These are phyloP conservation scores for Herpetotheres cachinnans DNA, from an alignment of 2,113 vertebrate species.

Conservation along the genomic window DNA sequence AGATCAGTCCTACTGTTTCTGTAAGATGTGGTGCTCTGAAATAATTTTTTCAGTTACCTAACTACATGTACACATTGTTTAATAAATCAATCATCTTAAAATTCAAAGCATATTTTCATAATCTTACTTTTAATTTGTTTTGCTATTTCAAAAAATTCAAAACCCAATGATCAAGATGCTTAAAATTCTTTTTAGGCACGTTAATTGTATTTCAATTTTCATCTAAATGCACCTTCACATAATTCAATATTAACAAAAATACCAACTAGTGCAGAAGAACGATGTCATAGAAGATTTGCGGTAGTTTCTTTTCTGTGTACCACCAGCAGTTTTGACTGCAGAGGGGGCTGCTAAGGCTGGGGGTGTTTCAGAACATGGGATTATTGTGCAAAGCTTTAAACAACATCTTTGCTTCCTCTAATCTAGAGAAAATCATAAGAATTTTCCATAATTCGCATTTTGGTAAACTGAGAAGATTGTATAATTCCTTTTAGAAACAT, in stretches of 20 bases:
- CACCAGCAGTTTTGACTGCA: not conserved
- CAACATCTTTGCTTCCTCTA: not conserved
- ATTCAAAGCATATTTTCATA: not conserved
- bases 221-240: not conserved
- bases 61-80: not conserved
- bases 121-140: not conserved
- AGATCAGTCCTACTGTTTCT: not conserved
- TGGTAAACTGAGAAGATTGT: not conserved
- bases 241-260: not conserved
- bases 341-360: not conserved
- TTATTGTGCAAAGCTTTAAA: not conserved
- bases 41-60: not conserved
- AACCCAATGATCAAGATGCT: not conserved
- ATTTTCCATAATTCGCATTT: not conserved
- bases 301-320: not conserved
- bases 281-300: rapidly evolving
- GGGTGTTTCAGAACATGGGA: not conserved
- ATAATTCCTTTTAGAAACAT: not conserved
- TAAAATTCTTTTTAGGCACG: not conserved
- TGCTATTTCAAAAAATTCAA: not conserved
- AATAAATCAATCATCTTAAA: not conserved
- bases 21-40: not conserved
- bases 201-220: not conserved
- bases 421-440: not conserved
- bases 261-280: not conserved